Evolutionary conservation across 2,888 invertebrate species (phyloP), one percentile per base, ranked within the genome.

Genomic region (Crepidodera aurea): DNA sequence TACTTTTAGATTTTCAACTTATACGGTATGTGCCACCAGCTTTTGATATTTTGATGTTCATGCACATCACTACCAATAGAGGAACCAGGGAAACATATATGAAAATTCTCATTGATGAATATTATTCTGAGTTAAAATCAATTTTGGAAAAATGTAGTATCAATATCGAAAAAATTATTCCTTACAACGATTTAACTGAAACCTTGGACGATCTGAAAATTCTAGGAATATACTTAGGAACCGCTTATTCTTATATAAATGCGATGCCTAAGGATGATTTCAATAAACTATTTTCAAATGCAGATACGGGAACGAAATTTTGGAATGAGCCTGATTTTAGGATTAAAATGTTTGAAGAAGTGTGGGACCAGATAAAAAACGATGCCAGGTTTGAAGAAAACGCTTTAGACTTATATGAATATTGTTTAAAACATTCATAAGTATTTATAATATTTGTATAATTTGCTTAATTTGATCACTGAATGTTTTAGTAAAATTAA

Each of bases 1-100:
- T 18, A n/a, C 19, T 51, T 1, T n/a, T 51, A 7, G 51, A 51
- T 51, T 51, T 37, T 12, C 34, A 19, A 34, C 2, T 34, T n/a
- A 34, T 37, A 5, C 32, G 34, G 13, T 51, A 34, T 18, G n/a
- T 32, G 1, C 22, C 51, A 13, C 51, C 51, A 12, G 18, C 19
- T 22, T 37, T 5, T 13, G 51, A 51, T 15, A 6, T 37, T 13
- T 16, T 34, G 16, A 18, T 39, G n/a, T 19, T 51, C 2, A 13
- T 51, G 1, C n/a, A 16, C 2, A 13, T 37, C 1, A 37, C 5
- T 13, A 51, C 37, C n/a, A 34, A 51, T 4, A 19, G 8, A 22
- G n/a, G 1, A 19, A 6, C 22, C 2, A 18, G 51, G 16, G 8
- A 18, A 1, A 12, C 19, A 37, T 13, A 1, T 12, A 18, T 18